These are phyloP conservation scores for Hirtodrosophila histrioides DNA, from an alignment of 2,888 invertebrate species.

Conservation along the genomic window DNA sequence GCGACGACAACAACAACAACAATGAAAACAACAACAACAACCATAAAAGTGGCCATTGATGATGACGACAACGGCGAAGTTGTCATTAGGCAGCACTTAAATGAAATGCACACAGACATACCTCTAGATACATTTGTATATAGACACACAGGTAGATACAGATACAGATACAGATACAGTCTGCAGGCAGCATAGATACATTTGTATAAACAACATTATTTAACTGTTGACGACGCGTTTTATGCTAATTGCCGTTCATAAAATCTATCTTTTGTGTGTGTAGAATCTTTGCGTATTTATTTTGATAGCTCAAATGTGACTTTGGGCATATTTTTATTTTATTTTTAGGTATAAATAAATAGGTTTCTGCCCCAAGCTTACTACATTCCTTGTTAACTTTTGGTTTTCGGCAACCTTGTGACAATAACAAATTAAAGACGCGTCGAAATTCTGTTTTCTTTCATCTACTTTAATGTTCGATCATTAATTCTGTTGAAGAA, in stretches of 20 bases:
- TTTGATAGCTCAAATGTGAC: constrained; percentile 34
- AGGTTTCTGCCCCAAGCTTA: constrained; percentile 17
- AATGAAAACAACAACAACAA: constrained; percentile 38
- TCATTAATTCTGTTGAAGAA: constrained; percentile 71
- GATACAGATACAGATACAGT: constrained; percentile 10
- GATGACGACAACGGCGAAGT: constrained; percentile 50
- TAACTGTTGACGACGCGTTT: constrained; percentile 76
- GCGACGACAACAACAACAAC: constrained; percentile 23
- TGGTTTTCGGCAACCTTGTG: constrained; percentile 63
- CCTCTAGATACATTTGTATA: constrained; percentile 14
- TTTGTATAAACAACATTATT: constrained; percentile 72
- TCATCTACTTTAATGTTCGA: constrained; percentile 43
- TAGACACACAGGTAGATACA: constrained; percentile 16
- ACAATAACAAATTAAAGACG: constrained; percentile 42
- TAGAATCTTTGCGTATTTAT: constrained; percentile 28
- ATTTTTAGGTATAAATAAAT: constrained; percentile 41
- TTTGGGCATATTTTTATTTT: constrained; percentile 55
- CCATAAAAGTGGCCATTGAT: constrained; percentile 48
- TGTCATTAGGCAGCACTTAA: constrained; percentile 77
- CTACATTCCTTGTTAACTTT: constrained; percentile 45
- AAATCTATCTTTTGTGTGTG: constrained; percentile 49
- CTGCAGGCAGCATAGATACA: constrained; percentile 41
- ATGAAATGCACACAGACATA: constrained; percentile 47
- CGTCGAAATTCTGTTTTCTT: constrained; percentile 47
- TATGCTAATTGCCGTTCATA: constrained; percentile 74